A percentile compares a stretch with the other conserved stretches of the same genome.
Conservation (phyloP, 2,797 vertebrate species). For the Leptoclinus maculatus region DNA sequence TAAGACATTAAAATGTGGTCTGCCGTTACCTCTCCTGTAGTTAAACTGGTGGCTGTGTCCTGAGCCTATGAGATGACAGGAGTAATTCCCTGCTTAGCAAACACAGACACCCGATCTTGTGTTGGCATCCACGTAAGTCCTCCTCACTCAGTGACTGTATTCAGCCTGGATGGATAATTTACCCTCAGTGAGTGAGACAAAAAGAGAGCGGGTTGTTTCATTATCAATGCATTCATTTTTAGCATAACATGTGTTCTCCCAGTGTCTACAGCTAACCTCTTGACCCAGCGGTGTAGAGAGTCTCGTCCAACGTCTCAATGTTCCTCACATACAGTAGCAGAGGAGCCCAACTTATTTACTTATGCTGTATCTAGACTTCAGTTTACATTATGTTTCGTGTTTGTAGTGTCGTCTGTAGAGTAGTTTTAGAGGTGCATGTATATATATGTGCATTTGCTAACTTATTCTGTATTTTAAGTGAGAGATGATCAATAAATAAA, state of each 20-base stretch:
- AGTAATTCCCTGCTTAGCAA: constrained; percentile 48
- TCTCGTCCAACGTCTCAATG: background rate
- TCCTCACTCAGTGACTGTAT: constrained; percentile 47
- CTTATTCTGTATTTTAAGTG: constrained; percentile 24
- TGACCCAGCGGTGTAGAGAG: constrained; percentile 35
- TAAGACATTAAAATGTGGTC: background rate
- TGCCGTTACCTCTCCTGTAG: constrained; percentile 22
- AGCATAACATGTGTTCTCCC: constrained; percentile 14
- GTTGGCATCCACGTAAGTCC: constrained; percentile 38
- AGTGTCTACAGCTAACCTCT: constrained; percentile 35
- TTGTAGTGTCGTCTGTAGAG: constrained; percentile 2
- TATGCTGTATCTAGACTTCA: background rate
- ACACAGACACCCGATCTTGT: constrained; percentile 57
- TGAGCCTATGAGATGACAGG: constrained; percentile 36
- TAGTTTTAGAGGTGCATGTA: background rate
- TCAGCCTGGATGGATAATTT: constrained; percentile 38
- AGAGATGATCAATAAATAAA: constrained; percentile 17
- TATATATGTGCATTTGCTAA: background rate
- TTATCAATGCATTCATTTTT: constrained; percentile 27
- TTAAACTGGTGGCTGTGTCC: constrained; percentile 31
- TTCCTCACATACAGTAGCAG: background rate
- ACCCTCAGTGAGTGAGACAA: constrained; percentile 27
- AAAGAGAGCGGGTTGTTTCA: constrained; percentile 20
- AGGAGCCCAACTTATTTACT: background rate
- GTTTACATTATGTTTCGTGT: constrained; percentile 3